phyloP scores from a whole-genome alignment of 2,797 vertebrate species.

The Xenopus petersii region DNA sequence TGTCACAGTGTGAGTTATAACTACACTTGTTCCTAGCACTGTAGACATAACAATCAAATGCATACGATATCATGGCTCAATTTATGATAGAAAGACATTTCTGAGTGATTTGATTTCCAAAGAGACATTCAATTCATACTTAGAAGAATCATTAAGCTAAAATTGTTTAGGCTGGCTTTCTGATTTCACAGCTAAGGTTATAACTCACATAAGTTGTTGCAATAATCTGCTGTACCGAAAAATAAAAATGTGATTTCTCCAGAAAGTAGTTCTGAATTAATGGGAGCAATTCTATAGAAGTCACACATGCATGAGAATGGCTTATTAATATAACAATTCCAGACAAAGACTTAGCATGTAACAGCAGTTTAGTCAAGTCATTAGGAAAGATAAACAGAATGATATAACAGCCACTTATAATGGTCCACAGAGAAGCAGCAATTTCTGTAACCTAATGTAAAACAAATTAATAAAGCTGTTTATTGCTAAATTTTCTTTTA shows the following conservation, averaged over 20 bases:
- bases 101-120: constrained; percentile 60
- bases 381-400: constrained; percentile 24
- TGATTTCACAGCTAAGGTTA: constrained; percentile 36
- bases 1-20: constrained; percentile 54
- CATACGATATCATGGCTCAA: constrained; percentile 53
- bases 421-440: neutral
- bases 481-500: no score
- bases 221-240: constrained; percentile 26
- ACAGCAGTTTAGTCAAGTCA: constrained; percentile 22
- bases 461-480: neutral
- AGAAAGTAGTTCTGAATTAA: constrained; percentile 23
- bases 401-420: neutral
- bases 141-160: constrained; percentile 44
- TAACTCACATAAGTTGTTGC: constrained; percentile 50
- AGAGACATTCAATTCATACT: constrained; percentile 57
- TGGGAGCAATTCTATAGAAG: constrained; percentile 23
- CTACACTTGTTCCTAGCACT: constrained; percentile 48
- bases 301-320: neutral
- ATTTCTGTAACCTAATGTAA: neutral
- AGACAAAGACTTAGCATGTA: constrained; percentile 24
- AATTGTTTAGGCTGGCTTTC: constrained; percentile 50
- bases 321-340: constrained; percentile 6
- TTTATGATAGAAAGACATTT: constrained; percentile 46
- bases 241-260: constrained; percentile 44
- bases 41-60: constrained; percentile 54